Conservation (phyloP, 2,797 vertebrate genomes). For the Megaceryle alcyon region DNA sequence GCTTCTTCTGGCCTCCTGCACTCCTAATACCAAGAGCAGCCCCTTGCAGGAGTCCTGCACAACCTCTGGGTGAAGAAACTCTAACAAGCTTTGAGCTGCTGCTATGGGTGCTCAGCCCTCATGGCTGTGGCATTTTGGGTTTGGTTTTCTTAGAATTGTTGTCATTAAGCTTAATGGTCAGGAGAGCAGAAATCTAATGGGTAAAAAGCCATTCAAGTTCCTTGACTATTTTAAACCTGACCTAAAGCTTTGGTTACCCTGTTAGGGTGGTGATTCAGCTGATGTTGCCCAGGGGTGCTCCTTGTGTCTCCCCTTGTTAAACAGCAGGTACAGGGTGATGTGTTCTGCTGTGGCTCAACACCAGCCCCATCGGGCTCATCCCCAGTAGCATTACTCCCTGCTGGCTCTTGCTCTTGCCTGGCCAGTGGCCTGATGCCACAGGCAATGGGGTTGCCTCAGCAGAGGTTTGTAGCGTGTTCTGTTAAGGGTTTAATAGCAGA, state of each 20-base stretch:
- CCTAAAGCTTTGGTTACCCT: not conserved
- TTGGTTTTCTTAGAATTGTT: not conserved
- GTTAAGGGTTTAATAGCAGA: not conserved
- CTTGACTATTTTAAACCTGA: not conserved
- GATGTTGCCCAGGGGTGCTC: not conserved
- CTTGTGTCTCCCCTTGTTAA: not conserved
- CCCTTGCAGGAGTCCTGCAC: rapidly evolving
- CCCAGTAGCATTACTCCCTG: not conserved
- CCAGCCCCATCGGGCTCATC: not conserved
- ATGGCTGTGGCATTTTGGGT: not conserved
- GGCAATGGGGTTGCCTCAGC: not conserved
- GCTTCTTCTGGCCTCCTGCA: not conserved
- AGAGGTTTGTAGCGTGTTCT: rapidly evolving
- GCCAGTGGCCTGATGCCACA: not conserved
- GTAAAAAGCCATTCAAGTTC: slow-evolving; percentile 10
- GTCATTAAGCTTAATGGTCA: not conserved
- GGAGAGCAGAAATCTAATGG: slow-evolving; percentile 8
- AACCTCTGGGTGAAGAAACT: rapidly evolving
- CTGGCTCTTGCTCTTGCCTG: not conserved
- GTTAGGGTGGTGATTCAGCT: not conserved
- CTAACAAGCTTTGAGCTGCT: not conserved
- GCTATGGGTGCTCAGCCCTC: not conserved
- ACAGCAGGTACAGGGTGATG: rapidly evolving
- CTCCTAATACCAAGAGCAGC: not conserved
- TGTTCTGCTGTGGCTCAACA: not conserved